These are phyloP conservation scores for Morus bassanus DNA, from an alignment of 2,797 vertebrate species.

Conservation along the genomic window DNA sequence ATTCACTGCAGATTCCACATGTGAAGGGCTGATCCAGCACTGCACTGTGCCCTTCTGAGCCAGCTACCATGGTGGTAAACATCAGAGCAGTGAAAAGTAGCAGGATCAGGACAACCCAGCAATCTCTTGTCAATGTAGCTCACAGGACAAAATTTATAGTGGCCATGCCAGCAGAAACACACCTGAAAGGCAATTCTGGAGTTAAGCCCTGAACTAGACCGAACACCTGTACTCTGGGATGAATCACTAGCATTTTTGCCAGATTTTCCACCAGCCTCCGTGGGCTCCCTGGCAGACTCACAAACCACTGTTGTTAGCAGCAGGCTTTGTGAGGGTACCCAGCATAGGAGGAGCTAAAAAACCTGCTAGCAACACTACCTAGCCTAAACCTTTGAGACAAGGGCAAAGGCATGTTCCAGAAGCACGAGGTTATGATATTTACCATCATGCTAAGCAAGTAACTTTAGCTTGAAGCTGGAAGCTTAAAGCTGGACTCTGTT, in stretches of 20 bases:
- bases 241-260: background rate
- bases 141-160: fast-evolving
- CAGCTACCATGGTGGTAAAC: fast-evolving
- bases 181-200: background rate
- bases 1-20: background rate
- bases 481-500: background rate
- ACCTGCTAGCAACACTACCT: too few species aligned
- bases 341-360: background rate
- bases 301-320: background rate
- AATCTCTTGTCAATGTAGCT: background rate
- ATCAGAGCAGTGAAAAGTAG: fast-evolving
- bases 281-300: background rate
- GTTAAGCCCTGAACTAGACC: background rate
- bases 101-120: background rate
- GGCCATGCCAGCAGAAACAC: background rate
- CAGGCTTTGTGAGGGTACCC: background rate
- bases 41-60: background rate
- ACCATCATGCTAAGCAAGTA: background rate
- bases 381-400: background rate
- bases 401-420: background rate
- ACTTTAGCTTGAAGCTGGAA: background rate
- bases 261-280: background rate
- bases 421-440: too few species aligned
- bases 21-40: background rate
- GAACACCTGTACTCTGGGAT: background rate